These are phyloP conservation scores for Zaprionus inermis DNA, from an alignment of 1,140 invertebrate species.

Conservation along the genomic window DNA sequence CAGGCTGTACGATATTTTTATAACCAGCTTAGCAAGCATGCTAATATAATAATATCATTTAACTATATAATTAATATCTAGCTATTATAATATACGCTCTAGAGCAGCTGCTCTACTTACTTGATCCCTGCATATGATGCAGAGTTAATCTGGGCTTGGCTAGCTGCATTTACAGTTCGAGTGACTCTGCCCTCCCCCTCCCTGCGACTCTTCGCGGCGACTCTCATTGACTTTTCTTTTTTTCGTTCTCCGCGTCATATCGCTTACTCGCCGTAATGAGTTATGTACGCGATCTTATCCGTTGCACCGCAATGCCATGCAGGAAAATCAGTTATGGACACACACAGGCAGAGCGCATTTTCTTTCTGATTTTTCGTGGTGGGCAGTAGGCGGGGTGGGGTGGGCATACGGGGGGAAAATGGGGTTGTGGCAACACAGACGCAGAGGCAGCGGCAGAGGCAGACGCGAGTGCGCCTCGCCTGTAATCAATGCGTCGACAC, in stretches of 20 bases:
- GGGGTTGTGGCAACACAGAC: conserved; percentile 13
- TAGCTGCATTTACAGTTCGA: conserved; percentile 14
- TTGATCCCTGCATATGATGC: not conserved
- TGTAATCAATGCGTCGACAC: conserved; percentile 78
- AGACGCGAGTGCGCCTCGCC: conserved; percentile 60
- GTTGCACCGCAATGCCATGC: conserved; percentile 38
- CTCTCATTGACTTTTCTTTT: not conserved
- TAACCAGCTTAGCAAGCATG: not conserved
- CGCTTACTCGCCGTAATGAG: conserved; percentile 67
- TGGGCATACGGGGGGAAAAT: not conserved
- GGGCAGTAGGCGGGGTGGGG: not conserved
- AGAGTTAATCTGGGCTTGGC: not conserved
- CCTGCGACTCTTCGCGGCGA: no score
- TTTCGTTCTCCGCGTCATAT: conserved; percentile 48
- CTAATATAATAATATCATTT: not conserved
- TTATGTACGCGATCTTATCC: conserved; percentile 81
- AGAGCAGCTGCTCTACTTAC: not conserved
- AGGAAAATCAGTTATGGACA: conserved; percentile 62
- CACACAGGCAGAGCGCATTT: conserved; percentile 18
- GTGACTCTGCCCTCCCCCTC: no score
- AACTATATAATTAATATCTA: no score
- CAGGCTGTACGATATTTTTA: not conserved
- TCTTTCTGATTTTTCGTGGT: conserved; percentile 31
- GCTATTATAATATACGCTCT: conserved; percentile 1
- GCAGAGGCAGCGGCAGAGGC: no score